Evolutionary conservation across 2,797 vertebrate species (phyloP).

Genomic region (Delichon dasypus): DNA sequence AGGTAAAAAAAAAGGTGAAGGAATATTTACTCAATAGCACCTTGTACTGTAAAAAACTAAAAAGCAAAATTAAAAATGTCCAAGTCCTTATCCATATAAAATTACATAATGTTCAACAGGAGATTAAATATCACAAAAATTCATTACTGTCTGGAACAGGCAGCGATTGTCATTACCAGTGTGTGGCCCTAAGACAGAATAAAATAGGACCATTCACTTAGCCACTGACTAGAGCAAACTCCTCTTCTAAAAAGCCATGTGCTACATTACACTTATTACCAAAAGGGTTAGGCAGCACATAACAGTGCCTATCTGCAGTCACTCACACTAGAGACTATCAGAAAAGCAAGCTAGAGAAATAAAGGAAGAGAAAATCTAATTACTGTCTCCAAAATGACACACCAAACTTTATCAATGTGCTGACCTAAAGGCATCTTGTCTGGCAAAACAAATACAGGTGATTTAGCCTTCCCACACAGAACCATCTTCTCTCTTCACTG

Average conservation of each 20-base stretch:
- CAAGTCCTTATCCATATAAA: background rate
- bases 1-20: background rate
- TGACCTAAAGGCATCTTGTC: background rate
- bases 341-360: conserved; percentile 1
- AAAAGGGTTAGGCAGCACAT: background rate
- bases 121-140: background rate
- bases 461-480: background rate
- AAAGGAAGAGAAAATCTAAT: conserved; percentile 34
- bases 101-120: background rate
- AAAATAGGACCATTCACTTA: background rate
- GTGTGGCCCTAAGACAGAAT: background rate
- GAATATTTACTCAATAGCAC: background rate
- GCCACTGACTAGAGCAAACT: background rate
- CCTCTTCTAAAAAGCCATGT: background rate
- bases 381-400: background rate
- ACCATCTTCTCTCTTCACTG: background rate
- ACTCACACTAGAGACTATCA: background rate
- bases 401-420: background rate
- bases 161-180: background rate
- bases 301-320: background rate
- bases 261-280: background rate
- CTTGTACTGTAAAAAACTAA: background rate
- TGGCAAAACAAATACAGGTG: background rate
- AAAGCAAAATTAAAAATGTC: background rate
- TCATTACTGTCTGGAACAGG: background rate